Base-by-base conservation (phyloP, 2,888 invertebrate species). In the Andrena minutula region DNA sequence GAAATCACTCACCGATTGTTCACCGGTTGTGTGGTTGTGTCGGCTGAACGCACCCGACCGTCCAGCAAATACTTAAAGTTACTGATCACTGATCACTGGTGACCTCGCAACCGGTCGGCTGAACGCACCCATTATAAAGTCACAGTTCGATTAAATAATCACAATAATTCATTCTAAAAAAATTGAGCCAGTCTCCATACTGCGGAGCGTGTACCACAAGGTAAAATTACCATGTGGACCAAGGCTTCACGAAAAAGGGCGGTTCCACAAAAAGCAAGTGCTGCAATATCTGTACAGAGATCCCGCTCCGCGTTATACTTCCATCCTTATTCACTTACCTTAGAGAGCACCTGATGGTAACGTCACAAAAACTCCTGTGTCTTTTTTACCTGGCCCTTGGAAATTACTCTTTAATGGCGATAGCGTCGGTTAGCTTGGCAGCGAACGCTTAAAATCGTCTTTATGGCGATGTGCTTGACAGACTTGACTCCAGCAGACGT, bases 321-420 rank as follows among this genome's bases (percentile, higher is more conserved):
- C 75, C 75, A 85, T 87, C 84, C 84, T 88, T 88, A 86, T 82
- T 83, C 88, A 86, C 85, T 90, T 86, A 88, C 85, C 87, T 89
- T 83, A 79, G 53, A 74, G 80, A 83, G 83, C 85, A 85, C 80
- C 85, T 86, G 85, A 83, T 69, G 84, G 76, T 76, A 80, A 86
- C 84, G 80, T 80, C 70, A 69, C 87, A 88, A 89, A 89, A 88
- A 88, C 79, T 78, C 26, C 63, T 66, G 35, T 65, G 61, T 66
- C 73, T 81, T 84, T 83, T 85, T 88, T 82, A 81, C 73, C 70
- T 61, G 63, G 68, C 66, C 68, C 56, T 58, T 82, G 76, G 78
- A 87, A 87, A 87, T 87, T 82, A 86, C 78, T 80, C 75, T 86
- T 87, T 82, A 87, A 84, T 86, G 79, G 77, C 61, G 81, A 82